Evolutionary conservation across 2,113 vertebrate genomes (phyloP), one percentile per base, ranked within the genome.

Genomic region (Tenebrosternarchus preto): DNA sequence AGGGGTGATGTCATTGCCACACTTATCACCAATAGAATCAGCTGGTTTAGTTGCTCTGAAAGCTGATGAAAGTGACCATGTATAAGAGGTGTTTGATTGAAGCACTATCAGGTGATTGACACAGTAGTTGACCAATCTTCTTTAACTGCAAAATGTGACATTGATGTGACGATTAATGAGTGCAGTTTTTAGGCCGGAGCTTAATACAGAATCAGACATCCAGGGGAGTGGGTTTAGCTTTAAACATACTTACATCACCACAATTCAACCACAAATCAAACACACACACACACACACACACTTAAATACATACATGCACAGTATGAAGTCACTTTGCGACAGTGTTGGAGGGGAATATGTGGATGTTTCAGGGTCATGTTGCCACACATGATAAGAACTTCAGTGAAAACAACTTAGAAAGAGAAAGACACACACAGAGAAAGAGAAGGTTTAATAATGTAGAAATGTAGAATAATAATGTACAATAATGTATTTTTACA

Each of bases 291-390:
- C 20, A 73, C 29, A 50, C 24, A 55, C 27, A 57, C 17, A 73
- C 27, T 7, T n/a, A 73, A 6, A 73, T 12, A 66, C 3, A 29
- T 8, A 66, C 15, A 66, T 19, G 17, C 22, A 19, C 6, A 33
- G 5, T 16, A 20, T 71, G 20, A 29, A 59, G 27, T 39, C 63
- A 73, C 60, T 73, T 73, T 31, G 9, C 73, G 70, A 73, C 78
- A 36, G 17, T n/a, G 11, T 1, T 67, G 17, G 43, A 73, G 25
- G 20, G 17, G 59, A 74, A 67, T 74, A 43, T 66, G 46, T 56
- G 68, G 77, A 79, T 64, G 60, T 67, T 56, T 22, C 60, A 67
- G 50, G 60, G 70, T 73, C 43, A 22, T 73, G 39, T 73, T 79
- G 56, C 69, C 27, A 55, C 75, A 77, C 39, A 39, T 29, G 71